These are phyloP conservation scores for Bradypodion pumilum DNA, from an alignment of 2,797 vertebrate genomes.

Conservation along the genomic window DNA sequence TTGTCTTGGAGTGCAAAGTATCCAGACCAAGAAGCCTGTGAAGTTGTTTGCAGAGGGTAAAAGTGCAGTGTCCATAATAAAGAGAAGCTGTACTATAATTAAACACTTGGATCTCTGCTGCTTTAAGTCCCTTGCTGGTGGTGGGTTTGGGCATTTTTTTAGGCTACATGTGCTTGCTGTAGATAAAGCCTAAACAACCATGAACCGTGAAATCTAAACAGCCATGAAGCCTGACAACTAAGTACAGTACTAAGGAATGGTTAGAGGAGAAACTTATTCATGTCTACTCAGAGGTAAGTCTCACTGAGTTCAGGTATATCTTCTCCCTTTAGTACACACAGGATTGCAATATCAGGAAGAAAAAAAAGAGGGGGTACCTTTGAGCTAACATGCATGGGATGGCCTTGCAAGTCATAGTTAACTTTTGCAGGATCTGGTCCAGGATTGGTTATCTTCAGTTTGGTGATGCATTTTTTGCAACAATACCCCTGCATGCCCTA, in stretches of 20 bases:
- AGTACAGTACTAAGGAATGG: neutral
- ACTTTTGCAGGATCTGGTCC: neutral
- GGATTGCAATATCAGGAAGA: neutral
- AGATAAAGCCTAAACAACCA: neutral
- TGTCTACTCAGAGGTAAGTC: neutral
- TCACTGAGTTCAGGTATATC: neutral
- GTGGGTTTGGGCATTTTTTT: neutral
- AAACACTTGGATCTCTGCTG: no score
- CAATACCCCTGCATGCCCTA: constrained; percentile 1
- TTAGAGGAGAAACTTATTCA: neutral
- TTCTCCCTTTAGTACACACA: neutral
- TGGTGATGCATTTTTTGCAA: neutral
- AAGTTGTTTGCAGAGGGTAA: neutral
- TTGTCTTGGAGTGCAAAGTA: neutral
- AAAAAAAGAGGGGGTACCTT: neutral
- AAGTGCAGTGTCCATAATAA: neutral
- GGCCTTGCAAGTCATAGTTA: neutral
- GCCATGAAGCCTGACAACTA: neutral
- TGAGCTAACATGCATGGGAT: neutral
- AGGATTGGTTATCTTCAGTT: neutral
- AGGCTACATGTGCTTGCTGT: neutral
- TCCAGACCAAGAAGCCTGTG: neutral
- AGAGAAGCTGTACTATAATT: neutral
- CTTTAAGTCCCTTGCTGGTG: neutral
- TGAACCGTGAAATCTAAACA: neutral